These are phyloP conservation scores for Sinella curviseta DNA, from an alignment of 1,140 invertebrate species.

Conservation along the genomic window DNA sequence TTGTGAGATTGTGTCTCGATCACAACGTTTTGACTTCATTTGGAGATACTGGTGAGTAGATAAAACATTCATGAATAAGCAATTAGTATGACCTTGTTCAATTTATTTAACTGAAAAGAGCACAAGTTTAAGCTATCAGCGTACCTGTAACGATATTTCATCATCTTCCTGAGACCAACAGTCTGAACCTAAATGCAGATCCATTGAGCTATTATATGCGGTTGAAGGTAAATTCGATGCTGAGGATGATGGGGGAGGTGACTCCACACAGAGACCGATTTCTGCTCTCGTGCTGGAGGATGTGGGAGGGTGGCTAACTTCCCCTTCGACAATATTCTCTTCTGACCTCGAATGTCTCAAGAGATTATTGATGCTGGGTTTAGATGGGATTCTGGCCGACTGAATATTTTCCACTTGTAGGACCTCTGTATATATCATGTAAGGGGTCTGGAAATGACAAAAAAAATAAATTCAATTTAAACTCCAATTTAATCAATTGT, in stretches of 20 bases:
- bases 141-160: constrained; percentile 77
- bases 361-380: constrained; percentile 69
- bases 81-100: too few relatives aligned
- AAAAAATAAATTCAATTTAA: constrained; percentile 17
- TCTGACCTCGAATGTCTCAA: constrained; percentile 86
- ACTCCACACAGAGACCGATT: constrained; percentile 30
- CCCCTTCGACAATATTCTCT: constrained; percentile 71
- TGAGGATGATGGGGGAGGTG: constrained; percentile 34
- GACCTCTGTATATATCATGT: constrained; percentile 96
- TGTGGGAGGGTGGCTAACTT: not conserved
- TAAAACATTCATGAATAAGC: not conserved
- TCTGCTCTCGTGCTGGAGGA: not conserved
- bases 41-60: constrained; percentile 36
- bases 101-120: not conserved
- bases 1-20: constrained; percentile 84
- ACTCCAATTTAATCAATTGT: too few relatives aligned
- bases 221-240: constrained; percentile 40
- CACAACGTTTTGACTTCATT: constrained; percentile 51
- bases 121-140: not conserved
- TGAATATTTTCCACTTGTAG: constrained; percentile 84
- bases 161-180: constrained; percentile 95
- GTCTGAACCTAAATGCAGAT: constrained; percentile 63
- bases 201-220: constrained; percentile 44
- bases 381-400: constrained; percentile 75
- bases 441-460: constrained; percentile 75